Conservation (phyloP, 2,888 invertebrate species). For the Nemurella pictetii region DNA sequence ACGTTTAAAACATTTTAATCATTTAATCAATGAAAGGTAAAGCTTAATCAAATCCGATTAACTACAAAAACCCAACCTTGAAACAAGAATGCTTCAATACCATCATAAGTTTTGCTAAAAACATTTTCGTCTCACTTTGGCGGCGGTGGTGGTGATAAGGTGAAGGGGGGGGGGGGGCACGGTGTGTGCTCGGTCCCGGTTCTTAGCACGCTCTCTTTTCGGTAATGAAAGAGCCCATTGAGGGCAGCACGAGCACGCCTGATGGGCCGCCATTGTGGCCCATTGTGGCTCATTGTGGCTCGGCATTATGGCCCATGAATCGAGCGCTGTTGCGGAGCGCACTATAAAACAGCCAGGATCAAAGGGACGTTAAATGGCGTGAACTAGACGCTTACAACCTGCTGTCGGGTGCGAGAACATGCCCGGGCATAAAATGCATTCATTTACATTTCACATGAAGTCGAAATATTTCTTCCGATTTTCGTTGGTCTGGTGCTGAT, state of each 20-base stretch:
- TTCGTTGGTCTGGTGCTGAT: background rate
- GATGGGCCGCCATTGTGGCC: background rate
- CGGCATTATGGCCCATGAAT: background rate
- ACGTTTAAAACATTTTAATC: no score
- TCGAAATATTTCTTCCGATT: background rate
- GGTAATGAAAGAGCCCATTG: background rate
- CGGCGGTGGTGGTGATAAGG: no score
- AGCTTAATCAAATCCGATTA: no score
- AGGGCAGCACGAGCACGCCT: background rate
- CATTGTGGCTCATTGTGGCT: no score
- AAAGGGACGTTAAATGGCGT: background rate
- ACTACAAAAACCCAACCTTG: no score
- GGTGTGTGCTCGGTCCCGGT: background rate
- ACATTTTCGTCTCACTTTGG: no score
- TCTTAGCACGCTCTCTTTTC: background rate
- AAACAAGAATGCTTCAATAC: no score
- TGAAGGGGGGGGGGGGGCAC: background rate
- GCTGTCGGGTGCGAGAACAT: background rate
- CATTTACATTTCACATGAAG: background rate
- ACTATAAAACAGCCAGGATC: background rate
- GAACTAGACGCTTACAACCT: background rate
- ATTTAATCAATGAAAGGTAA: no score
- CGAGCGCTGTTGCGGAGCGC: background rate
- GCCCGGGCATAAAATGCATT: background rate
- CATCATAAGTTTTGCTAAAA: no score